phyloP scores from a whole-genome alignment of 2,888 invertebrate genomes.

The Seira sanloemensis region DNA sequence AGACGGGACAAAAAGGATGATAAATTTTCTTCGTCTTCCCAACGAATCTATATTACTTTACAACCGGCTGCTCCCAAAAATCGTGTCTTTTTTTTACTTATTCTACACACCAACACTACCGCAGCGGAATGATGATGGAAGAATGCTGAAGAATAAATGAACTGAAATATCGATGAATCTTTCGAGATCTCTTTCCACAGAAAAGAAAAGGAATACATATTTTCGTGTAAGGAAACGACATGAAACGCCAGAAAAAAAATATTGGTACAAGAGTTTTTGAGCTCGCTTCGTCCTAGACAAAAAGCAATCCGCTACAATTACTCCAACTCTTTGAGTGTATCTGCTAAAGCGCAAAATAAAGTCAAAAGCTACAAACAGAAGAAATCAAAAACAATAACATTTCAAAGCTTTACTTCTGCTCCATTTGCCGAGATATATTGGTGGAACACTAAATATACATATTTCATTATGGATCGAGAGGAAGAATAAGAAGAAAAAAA shows the following conservation, averaged over 20 bases:
- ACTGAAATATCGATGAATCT: not conserved
- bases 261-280: too few species aligned
- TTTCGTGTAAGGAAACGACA: not conserved
- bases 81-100: too few species aligned
- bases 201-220: not conserved
- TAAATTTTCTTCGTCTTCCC: too few species aligned
- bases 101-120: too few species aligned
- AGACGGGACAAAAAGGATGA: too few species aligned
- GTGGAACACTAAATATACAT: too few species aligned
- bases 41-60: too few species aligned
- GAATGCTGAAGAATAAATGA: not conserved
- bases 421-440: not conserved
- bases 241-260: not conserved
- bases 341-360: not conserved
- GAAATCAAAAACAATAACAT: not conserved
- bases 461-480: not conserved
- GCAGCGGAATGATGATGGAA: not conserved
- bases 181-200: not conserved
- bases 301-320: not conserved
- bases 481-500: too few species aligned
- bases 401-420: not conserved
- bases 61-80: too few species aligned
- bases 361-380: not conserved
- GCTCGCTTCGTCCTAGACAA: not conserved
- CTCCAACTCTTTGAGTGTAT: not conserved